phyloP scores from a whole-genome alignment of 1,140 invertebrate species.

The Rhopalosiphum padi region DNA sequence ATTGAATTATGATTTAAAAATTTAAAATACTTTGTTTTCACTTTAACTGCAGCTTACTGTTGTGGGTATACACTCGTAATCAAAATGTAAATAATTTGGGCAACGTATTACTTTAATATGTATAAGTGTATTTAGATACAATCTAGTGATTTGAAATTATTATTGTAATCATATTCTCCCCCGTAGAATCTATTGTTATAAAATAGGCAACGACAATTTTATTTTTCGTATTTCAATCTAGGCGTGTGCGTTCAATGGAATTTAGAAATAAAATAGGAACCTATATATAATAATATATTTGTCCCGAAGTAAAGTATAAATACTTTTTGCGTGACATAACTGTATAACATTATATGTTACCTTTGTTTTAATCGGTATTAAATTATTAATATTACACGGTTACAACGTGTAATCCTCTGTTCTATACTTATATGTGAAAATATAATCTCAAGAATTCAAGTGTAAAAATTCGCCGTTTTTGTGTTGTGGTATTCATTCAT shows the following conservation, averaged over 20 bases:
- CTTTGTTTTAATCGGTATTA: neutral
- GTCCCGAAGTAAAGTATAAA: neutral
- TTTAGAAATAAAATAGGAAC: neutral
- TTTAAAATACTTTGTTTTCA: constrained; percentile 5
- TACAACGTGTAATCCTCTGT: neutral
- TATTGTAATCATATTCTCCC: constrained; percentile 9
- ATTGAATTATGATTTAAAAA: constrained; percentile 38
- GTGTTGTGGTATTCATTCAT: neutral
- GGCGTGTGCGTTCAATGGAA: neutral
- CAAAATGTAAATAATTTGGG: constrained; percentile 30
- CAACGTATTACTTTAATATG: neutral
- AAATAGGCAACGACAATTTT: neutral
- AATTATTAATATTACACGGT: constrained; percentile 2
- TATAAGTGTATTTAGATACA: neutral
- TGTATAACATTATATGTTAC: neutral
- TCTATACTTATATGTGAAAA: neutral
- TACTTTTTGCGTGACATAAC: neutral
- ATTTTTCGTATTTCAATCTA: neutral
- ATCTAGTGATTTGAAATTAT: constrained; percentile 14
- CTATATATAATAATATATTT: neutral
- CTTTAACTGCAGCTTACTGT: neutral
- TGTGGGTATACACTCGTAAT: neutral
- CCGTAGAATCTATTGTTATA: neutral
- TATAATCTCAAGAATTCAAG: constrained; percentile 13
- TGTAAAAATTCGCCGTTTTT: constrained; percentile 31